Percentiles rank a stretch among this genome's conserved stretches.
Conservation (phyloP, 1,140 invertebrate genomes). For the Philotrypesis tridentata region DNA sequence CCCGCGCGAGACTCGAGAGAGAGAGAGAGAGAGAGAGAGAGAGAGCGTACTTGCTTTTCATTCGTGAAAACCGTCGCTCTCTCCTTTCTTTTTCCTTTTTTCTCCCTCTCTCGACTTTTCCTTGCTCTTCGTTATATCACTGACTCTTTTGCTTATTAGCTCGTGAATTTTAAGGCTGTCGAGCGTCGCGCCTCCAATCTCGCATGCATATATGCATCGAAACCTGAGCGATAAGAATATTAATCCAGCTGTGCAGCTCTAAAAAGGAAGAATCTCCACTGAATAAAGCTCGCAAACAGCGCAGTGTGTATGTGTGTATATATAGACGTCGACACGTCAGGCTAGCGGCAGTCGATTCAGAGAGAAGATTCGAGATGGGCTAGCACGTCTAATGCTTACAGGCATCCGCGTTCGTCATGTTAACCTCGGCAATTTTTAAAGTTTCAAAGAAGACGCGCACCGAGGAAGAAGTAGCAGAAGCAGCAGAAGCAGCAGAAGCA, state of each 20-base stretch:
- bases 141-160: background rate
- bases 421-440: constrained; percentile 49
- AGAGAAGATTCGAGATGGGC: background rate
- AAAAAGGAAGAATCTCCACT: no score
- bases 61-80: background rate
- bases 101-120: background rate
- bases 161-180: background rate
- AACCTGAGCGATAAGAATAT: no score
- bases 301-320: no score
- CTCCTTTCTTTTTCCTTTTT: background rate
- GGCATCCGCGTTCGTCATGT: constrained; percentile 46
- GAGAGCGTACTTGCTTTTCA: background rate
- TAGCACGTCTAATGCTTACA: constrained; percentile 23
- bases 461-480: constrained; percentile 47
- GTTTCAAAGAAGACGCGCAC: constrained; percentile 45
- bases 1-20: background rate
- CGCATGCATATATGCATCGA: no score
- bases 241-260: no score
- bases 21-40: no score
- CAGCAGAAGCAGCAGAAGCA: background rate
- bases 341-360: background rate
- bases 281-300: background rate
- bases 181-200: no score
- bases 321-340: no score
- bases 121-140: background rate